phyloP scores from a whole-genome alignment of 2,888 invertebrate species.

The Nipponacmea schrenckii region DNA sequence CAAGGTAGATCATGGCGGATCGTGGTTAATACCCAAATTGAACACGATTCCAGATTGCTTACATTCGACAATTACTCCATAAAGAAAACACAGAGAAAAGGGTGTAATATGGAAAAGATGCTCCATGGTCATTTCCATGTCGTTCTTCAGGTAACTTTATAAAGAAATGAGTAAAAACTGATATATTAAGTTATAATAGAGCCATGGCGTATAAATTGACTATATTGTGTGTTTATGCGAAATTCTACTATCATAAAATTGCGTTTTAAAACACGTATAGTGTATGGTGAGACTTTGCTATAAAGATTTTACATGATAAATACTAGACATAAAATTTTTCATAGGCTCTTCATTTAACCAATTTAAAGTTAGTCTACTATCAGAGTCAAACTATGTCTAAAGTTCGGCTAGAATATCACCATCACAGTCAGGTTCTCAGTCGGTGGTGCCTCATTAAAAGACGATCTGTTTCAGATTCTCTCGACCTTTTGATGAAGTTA shows the following conservation, averaged over 20 bases:
- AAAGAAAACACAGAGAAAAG: too few relatives aligned
- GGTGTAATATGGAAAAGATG: too few relatives aligned
- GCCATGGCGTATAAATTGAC: neutral
- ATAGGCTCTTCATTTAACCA: conserved; percentile 20
- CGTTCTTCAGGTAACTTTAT: too few relatives aligned
- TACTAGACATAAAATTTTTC: conserved; percentile 23
- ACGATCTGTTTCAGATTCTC: neutral
- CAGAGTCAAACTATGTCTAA: conserved; percentile 4
- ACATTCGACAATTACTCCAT: too few relatives aligned
- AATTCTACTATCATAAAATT: conserved; percentile 20
- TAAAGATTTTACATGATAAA: conserved; percentile 27
- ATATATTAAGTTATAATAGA: conserved; percentile 6
- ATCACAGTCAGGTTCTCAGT: neutral
- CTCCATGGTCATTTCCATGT: too few relatives aligned
- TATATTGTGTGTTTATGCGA: conserved; percentile 23
- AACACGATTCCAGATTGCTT: too few relatives aligned
- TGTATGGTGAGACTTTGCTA: conserved; percentile 20
- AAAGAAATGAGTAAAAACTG: neutral
- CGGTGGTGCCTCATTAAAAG: conserved; percentile 4
- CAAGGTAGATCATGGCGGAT: too few relatives aligned
- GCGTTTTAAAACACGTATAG: conserved; percentile 10
- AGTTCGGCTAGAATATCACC: neutral
- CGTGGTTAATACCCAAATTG: too few relatives aligned
- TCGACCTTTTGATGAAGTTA: conserved; percentile 1
- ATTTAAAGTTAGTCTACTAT: conserved; percentile 19